Base-by-base conservation (phyloP, 1,140 invertebrate species). In the Pantala flavescens region DNA sequence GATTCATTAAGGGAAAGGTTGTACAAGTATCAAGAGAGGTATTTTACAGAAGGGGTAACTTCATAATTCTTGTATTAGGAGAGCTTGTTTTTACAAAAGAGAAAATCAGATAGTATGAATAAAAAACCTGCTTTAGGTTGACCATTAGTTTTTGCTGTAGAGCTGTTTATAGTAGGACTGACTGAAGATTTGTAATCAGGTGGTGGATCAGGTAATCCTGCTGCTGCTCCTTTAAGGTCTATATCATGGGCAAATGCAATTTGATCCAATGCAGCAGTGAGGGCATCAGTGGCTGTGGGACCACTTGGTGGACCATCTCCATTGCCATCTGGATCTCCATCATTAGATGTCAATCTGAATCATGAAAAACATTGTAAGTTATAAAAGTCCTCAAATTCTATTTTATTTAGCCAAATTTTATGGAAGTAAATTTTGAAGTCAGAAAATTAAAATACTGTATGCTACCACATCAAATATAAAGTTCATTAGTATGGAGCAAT, bases 181-280 rank as follows among this genome's bases (percentile, higher is more conserved):
- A 71, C 28, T 11, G 71, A 23, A 14, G 63, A 9, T 36, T 36
- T 36, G n/a, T 63, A 63, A 63, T 63, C 49, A 63, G 49, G 49
- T 9, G 76, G 11, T 10, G 76, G 11, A 16, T 72, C 70, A 2
- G 81, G 70, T 77, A 28, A 80, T 79, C 74, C 74, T 78, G 80
- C 49, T 24, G 79, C 81, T 76, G 78, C 82, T 23, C 79, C 76
- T 55, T 83, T 80, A 77, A 86, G 80, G 78, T 86, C 87, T 23
- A 91, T 79, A 78, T 92, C 90, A 76, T 91, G 89, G 16, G 90
- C 87, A 79, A 92, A 93, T 0, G 90, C 87, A 85, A 94, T 90
- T 74, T 93, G 91, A 79, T 93, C 92, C 74, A 94, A 85, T n/a
- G 92, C 91, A 14, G 89, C 88, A 10, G 88, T 89, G 24, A 92